A percentile compares a stretch with the other conserved stretches of the same genome.
phyloP scores from a whole-genome alignment of 2,888 invertebrate species.

The Phyllotreta striolata region DNA sequence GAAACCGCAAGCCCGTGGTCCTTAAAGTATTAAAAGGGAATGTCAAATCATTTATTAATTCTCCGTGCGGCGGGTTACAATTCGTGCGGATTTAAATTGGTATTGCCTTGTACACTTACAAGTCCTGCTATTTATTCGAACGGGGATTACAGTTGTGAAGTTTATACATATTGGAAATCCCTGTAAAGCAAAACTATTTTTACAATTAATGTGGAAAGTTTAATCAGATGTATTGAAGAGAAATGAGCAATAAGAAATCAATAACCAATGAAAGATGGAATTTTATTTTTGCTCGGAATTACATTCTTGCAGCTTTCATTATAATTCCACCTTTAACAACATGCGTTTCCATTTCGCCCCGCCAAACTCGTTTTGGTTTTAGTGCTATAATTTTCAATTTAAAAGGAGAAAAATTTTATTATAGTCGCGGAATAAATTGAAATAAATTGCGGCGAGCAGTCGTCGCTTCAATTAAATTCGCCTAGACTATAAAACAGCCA shows the following conservation, averaged over 20 bases:
- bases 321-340: no score
- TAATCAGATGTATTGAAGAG: no score
- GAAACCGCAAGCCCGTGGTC: slow-evolving; percentile 29
- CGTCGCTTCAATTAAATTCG: slow-evolving; percentile 17
- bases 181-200: no score
- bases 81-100: slow-evolving; percentile 21
- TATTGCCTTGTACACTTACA: background rate
- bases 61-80: slow-evolving; percentile 26
- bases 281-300: no score
- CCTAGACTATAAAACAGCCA: slow-evolving; percentile 25
- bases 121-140: slow-evolving; percentile 7
- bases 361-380: background rate
- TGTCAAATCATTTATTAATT: slow-evolving; percentile 37
- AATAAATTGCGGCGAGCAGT: slow-evolving; percentile 4
- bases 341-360: no score
- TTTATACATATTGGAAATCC: no score
- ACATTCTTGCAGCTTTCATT: no score
- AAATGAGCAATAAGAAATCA: no score
- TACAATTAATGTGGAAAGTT: no score
- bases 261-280: no score
- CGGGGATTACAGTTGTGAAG: slow-evolving; percentile 3
- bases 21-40: slow-evolving; percentile 36
- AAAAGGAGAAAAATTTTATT: slow-evolving; percentile 8
- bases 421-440: slow-evolving; percentile 9
- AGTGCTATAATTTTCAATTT: slow-evolving; percentile 12